These are phyloP conservation scores for Orbicella faveolata DNA, from an alignment of 64 coral and sea anemone species.

Conservation along the genomic window DNA sequence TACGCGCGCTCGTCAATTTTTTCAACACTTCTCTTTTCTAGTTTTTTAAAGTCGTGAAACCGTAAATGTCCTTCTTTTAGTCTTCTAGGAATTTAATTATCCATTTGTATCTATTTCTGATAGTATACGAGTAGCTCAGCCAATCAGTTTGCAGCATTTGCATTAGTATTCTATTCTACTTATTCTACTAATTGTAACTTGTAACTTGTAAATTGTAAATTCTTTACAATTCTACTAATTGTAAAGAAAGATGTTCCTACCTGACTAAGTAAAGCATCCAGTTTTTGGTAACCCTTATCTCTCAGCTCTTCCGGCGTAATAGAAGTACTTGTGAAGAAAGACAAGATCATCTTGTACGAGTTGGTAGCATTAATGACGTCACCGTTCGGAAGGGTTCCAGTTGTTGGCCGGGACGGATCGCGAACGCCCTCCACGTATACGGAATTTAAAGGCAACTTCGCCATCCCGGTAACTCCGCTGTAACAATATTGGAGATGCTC, in stretches of 20 bases:
- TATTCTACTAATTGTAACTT: not conserved
- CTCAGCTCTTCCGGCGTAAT: not conserved
- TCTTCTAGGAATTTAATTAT: too few species aligned
- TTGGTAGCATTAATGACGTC: not conserved
- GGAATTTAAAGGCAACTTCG: not conserved
- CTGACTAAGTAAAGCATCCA: not conserved
- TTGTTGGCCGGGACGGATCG: constrained; percentile 5
- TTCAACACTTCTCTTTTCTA: too few species aligned
- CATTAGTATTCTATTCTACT: not conserved
- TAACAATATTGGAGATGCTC: constrained; percentile 28
- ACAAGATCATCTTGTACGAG: constrained; percentile 10
- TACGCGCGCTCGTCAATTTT: too few species aligned
- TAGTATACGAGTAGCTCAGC: too few species aligned
- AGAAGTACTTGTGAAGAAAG: constrained; percentile 14
- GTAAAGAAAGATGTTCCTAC: not conserved
- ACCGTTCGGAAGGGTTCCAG: not conserved
- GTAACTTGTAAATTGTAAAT: too few species aligned
- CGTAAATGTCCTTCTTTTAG: too few species aligned
- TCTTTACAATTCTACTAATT: not conserved
- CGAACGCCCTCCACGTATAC: not conserved
- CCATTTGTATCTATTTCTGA: too few species aligned
- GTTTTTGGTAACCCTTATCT: constrained; percentile 20
- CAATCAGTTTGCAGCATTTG: not conserved
- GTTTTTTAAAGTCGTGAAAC: too few species aligned
- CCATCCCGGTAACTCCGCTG: not conserved